Evolutionary conservation across 1,140 invertebrate genomes (phyloP), one percentile per base, ranked within the genome.

Genomic region (Rhizoglyphus robini): DNA sequence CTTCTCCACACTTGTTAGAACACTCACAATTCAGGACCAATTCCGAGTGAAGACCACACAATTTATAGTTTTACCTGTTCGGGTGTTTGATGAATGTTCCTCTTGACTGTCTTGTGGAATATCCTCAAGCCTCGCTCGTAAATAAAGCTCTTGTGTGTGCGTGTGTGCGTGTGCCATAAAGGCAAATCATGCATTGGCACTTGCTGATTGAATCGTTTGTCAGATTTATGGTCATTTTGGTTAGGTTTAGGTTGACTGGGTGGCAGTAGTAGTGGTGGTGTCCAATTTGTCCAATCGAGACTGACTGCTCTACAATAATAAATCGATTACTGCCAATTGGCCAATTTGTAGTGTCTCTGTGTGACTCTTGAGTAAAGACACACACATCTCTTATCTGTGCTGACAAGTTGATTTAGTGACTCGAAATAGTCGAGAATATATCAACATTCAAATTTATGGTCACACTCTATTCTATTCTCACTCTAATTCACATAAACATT

Each of bases 331-430:
- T n/a, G n/a, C n/a, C n/a, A n/a, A n/a, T n/a, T n/a, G n/a, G n/a
- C n/a, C n/a, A n/a, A n/a, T n/a, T n/a, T n/a, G n/a, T n/a, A n/a
- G n/a, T n/a, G n/a, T n/a, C n/a, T n/a, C n/a, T 18, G 18, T 11
- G 18, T 41, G 36, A 41, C 18, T 41, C 51, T 8, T 8, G 31
- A 8, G 15, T 32, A 54, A 54, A 54, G 23, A 23, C 51, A 54
- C 51, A 27, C 23, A 20, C 8, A 27, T 54, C 23, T 20, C 51
- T 5, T 8, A 54, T 20, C 51, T 27, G 51, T 54, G 31, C 51
- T 54, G 51, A 54, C 51, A 54, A 54, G 51, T 32, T 54, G 51
- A 54, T 54, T 54, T 54, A 46, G 41, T 15, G 15, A 15, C 41
- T 23, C 15, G 41, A 15, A 15, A 46, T 15, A 46, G 41, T 46